These are phyloP conservation scores for Nowickia ferox DNA, from an alignment of 2,888 invertebrate species.

Conservation along the genomic window DNA sequence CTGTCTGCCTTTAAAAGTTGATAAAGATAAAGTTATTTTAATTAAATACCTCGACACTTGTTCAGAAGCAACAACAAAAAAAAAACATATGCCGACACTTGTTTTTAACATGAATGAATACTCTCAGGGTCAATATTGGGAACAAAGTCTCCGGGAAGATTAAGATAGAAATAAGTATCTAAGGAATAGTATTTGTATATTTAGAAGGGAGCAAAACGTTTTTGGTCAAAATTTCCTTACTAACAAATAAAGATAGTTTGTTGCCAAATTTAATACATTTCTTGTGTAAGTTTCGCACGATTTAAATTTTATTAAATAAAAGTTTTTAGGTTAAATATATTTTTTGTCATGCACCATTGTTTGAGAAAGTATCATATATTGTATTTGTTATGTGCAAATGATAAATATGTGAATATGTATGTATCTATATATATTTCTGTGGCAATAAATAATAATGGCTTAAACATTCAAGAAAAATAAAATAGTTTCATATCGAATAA, in stretches of 20 bases:
- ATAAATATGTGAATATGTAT: too few species aligned
- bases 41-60: slow-evolving; percentile 48
- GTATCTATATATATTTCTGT: too few species aligned
- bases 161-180: slow-evolving; percentile 9
- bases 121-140: slow-evolving; percentile 36
- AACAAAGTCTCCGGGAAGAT: slow-evolving; percentile 19
- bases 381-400: too few species aligned
- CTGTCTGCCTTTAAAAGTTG: slow-evolving; percentile 10
- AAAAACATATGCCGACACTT: background rate
- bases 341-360: too few species aligned
- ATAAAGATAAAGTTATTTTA: slow-evolving; percentile 46
- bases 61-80: background rate
- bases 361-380: too few species aligned
- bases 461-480: too few species aligned
- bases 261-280: background rate
- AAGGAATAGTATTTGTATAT: background rate
- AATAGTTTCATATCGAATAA: too few species aligned
- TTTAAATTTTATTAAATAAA: background rate
- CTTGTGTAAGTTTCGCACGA: background rate
- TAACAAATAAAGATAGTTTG: background rate
- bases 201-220: background rate
- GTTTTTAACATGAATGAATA: background rate
- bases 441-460: too few species aligned
- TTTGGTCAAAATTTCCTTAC: background rate
- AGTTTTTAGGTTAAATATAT: background rate